Conservation (phyloP, 1,140 invertebrate genomes). For the Drosophila albomicans region DNA sequence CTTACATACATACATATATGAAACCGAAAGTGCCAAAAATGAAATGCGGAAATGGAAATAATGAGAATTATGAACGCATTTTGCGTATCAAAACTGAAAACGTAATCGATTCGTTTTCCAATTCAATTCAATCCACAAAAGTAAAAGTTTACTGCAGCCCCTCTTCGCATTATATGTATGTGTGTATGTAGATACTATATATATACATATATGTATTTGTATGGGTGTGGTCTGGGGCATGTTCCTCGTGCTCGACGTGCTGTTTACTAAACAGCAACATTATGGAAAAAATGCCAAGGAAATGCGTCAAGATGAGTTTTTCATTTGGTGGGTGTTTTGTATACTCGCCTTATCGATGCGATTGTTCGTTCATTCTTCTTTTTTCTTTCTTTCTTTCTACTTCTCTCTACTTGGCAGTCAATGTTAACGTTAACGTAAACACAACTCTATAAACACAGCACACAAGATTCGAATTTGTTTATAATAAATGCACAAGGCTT, state of each 20-base stretch:
- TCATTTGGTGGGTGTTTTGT: constrained; percentile 8
- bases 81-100: constrained; percentile 57
- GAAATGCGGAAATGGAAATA: constrained; percentile 64
- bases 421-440: constrained; percentile 75
- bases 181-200: no score
- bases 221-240: constrained; percentile 18
- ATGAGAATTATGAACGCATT: constrained; percentile 65
- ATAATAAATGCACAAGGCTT: constrained; percentile 60
- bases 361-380: constrained; percentile 3
- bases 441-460: constrained; percentile 37
- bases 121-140: constrained; percentile 47
- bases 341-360: not conserved
- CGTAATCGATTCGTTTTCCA: constrained; percentile 61
- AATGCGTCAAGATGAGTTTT: constrained; percentile 69
- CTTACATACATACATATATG: constrained; percentile 19
- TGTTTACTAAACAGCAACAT: constrained; percentile 66
- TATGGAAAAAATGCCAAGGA: constrained; percentile 45
- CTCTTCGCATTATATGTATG: not conserved
- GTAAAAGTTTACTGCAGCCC: constrained; percentile 60
- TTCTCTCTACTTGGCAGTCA: constrained; percentile 56
- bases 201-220: constrained; percentile 1
- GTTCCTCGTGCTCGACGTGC: constrained; percentile 35
- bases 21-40: constrained; percentile 66
- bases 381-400: constrained; percentile 13
- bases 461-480: constrained; percentile 43